phyloP scores from a whole-genome alignment of 2,888 invertebrate species.

The Nineta flava region DNA sequence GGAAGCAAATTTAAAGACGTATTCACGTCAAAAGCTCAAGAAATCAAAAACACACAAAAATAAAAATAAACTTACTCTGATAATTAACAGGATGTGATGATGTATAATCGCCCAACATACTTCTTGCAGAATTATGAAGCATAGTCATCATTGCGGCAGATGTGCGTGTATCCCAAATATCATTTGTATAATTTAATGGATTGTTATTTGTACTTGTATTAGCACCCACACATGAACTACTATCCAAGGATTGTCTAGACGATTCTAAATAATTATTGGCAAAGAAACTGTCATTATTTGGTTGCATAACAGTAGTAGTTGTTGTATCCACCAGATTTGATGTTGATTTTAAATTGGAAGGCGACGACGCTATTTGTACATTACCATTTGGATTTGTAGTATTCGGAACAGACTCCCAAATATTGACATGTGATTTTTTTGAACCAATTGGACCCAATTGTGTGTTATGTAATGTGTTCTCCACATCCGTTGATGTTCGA shows the following conservation, averaged over 20 bases:
- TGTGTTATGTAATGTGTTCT: constrained; percentile 15
- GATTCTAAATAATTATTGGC: constrained; percentile 16
- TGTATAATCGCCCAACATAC: constrained; percentile 4
- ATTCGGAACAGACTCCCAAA: constrained; percentile 11
- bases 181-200: not conserved
- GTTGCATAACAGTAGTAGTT: constrained; percentile 5
- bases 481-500: constrained; percentile 2
- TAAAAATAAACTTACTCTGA: too few relatives aligned
- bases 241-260: not conserved
- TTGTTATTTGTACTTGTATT: not conserved
- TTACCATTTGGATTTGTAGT: not conserved
- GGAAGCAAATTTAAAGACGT: too few relatives aligned
- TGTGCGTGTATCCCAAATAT: not conserved
- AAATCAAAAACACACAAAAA: too few relatives aligned
- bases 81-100: too few relatives aligned
- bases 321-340: constrained; percentile 6
- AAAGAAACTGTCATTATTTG: constrained; percentile 19
- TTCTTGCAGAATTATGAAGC: constrained; percentile 4
- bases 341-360: constrained; percentile 6
- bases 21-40: too few relatives aligned
- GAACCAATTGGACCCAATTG: constrained; percentile 32
- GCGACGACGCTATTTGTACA: not conserved
- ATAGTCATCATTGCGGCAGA: constrained; percentile 2
- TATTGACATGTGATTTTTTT: constrained; percentile 19
- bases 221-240: not conserved